These are phyloP conservation scores for Calliphora vicina DNA, from an alignment of 1,140 invertebrate species.

Conservation along the genomic window DNA sequence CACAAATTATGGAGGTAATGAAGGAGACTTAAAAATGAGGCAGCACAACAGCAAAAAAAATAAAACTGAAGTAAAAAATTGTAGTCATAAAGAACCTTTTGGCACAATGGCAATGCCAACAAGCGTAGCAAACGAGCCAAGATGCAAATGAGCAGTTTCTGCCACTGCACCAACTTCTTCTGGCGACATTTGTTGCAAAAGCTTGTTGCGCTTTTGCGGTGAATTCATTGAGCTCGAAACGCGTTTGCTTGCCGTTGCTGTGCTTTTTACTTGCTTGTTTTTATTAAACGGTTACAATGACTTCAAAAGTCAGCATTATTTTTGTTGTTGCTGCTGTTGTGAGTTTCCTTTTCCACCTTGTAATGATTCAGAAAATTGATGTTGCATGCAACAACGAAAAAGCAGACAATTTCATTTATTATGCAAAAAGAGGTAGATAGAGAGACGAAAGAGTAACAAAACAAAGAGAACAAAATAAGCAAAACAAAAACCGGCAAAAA, in stretches of 20 bases:
- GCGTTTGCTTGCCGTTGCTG: conserved; percentile 15
- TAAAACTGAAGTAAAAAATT: not conserved
- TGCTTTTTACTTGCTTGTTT: conserved; percentile 20
- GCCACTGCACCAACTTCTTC: not conserved
- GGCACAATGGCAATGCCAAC: conserved; percentile 28
- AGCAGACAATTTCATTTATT: not conserved
- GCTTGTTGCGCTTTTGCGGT: conserved; percentile 31
- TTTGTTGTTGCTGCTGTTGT: conserved; percentile 15
- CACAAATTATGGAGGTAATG: conserved; percentile 29
- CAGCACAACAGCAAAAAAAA: not conserved
- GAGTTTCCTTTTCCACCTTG: conserved; percentile 37
- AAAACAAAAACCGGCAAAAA: conserved; percentile 28
- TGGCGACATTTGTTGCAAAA: conserved; percentile 19
- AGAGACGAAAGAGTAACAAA: not conserved
- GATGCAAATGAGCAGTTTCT: conserved; percentile 30
- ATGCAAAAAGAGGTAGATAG: not conserved
- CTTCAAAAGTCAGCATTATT: not conserved
- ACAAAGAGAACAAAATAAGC: not conserved
- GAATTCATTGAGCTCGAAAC: conserved; percentile 22
- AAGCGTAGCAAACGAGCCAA: conserved; percentile 38
- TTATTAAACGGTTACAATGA: conserved; percentile 32
- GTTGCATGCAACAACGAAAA: conserved; percentile 41
- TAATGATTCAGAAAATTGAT: conserved; percentile 41
- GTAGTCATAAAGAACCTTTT: conserved; percentile 30
- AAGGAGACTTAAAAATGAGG: conserved; percentile 4